phyloP scores from a whole-genome alignment of 2,888 invertebrate genomes.

The Plebejus melissa region DNA sequence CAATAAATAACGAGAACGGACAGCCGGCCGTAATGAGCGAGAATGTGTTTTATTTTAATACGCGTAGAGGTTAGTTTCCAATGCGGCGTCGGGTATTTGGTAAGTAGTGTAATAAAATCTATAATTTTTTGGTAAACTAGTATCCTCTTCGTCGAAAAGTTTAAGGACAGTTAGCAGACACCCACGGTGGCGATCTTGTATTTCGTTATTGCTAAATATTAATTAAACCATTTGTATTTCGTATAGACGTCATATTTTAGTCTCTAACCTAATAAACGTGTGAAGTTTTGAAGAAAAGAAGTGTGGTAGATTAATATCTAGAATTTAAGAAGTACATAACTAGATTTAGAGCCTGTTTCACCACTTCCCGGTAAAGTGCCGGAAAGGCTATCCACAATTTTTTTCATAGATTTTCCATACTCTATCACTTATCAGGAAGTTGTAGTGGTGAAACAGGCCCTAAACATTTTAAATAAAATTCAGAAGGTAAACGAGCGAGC shows the following conservation, averaged over 20 bases:
- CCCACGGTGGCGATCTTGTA: slow-evolving; percentile 35
- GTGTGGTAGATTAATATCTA: background rate
- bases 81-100: slow-evolving; percentile 40
- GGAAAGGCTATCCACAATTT: too few species aligned
- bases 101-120: slow-evolving; percentile 52
- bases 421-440: too few species aligned
- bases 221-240: slow-evolving; percentile 26
- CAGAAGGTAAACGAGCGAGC: too few species aligned
- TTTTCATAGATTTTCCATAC: too few species aligned
- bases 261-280: too few species aligned
- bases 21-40: slow-evolving; percentile 43
- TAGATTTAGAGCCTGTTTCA: too few species aligned
- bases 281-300: too few species aligned
- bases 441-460: too few species aligned
- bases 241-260: background rate
- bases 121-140: slow-evolving; percentile 54
- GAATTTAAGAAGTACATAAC: background rate
- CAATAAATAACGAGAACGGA: slow-evolving; percentile 64
- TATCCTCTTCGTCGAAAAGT: slow-evolving; percentile 54
- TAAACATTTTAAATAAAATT: too few species aligned
- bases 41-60: slow-evolving; percentile 39
- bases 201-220: slow-evolving; percentile 32
- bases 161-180: slow-evolving; percentile 50
- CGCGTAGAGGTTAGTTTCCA: slow-evolving; percentile 43
- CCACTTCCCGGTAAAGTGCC: too few species aligned